Evolutionary conservation across 1,140 invertebrate genomes (phyloP), one percentile per base, ranked within the genome.

Genomic region (Lordiphosa clarofinis): DNA sequence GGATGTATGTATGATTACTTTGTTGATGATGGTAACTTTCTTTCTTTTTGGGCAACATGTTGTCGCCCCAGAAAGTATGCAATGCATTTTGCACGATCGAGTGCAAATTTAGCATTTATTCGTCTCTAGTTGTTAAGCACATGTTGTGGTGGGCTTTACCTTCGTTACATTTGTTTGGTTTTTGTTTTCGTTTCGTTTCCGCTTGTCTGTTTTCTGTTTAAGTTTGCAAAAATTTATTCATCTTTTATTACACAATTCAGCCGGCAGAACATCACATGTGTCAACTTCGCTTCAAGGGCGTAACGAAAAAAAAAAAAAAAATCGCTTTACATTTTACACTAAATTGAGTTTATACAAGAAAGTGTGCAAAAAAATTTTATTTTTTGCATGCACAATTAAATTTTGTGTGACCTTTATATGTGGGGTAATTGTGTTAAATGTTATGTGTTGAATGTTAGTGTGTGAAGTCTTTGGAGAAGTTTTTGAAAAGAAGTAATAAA

Each of bases 11-110:
- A 82, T 82, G 76, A 82, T 82, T 82, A 82, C 76, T 76, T 82
- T 82, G 76, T 82, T 82, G 78, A 82, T 84, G 76, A 81, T 82
- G 76, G 76, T 78, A 82, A 82, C 78, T 78, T 64, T 44, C 55
- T 55, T 21, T 21, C 21, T 21, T 21, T 21, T 46, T 24, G 52
- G 49, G 61, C 42, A 66, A 50, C 56, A 61, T 75, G 43, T 38
- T 65, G 49, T 50, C 44, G 10, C 76, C 68, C 76, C 76, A 73
- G n/a, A 82, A 82, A 82, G 76, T 82, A 82, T 82, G 76, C 76
- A 76, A 84, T 76, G 63, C 62, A 81, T 81, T 75, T 70, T 82
- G 48, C 64, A 48, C 8, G 31, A n/a, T 8, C 12, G 3, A 24
- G 15, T 11, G 10, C 40, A 44, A 57, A 60, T 64, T 64, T 39